phyloP scores from a whole-genome alignment of 2,797 vertebrate species.

The Labroides dimidiatus region DNA sequence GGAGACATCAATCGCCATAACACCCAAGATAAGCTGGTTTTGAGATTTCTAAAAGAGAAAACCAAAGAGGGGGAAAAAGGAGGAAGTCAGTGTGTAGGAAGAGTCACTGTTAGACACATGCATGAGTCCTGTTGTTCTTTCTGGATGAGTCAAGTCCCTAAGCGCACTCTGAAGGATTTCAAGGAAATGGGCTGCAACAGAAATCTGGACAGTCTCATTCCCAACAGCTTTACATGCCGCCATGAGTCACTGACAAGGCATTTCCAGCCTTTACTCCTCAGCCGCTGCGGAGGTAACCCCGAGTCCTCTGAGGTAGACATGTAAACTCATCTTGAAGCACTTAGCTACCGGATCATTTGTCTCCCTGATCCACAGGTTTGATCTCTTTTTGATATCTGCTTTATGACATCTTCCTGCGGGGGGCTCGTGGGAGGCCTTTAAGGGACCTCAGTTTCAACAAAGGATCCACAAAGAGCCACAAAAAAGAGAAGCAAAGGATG shows the following conservation, averaged over 20 bases:
- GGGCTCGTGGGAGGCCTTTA: conserved; percentile 47
- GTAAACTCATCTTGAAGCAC: conserved; percentile 79
- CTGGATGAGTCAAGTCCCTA: conserved; percentile 69
- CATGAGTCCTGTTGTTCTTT: conserved; percentile 53
- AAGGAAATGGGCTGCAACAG: conserved; percentile 61
- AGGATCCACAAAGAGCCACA: conserved; percentile 57
- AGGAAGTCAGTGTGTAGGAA: conserved; percentile 30
- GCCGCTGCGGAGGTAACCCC: conserved; percentile 50
- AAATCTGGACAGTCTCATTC: conserved; percentile 73
- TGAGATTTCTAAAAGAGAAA: conserved; percentile 63
- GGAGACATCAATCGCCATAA: conserved; percentile 97
- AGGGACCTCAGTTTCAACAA: conserved; percentile 53
- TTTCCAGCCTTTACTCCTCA: conserved; percentile 65
- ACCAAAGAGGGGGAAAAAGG: not conserved
- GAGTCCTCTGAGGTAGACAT: conserved; percentile 57
- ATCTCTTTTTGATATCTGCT: conserved; percentile 68
- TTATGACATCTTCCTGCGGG: conserved; percentile 61
- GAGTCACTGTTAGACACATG: conserved; percentile 15
- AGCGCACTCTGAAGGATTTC: conserved; percentile 59
- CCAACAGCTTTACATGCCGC: conserved; percentile 63
- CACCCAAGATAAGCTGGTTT: conserved; percentile 96
- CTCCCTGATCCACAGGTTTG: conserved; percentile 69
- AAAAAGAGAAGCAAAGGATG: conserved; percentile 61
- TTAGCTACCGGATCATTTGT: conserved; percentile 79
- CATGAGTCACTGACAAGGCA: conserved; percentile 76